Evolutionary conservation across 2,888 invertebrate species (phyloP), one percentile per base, ranked within the genome.

Genomic region (Anthoptus insignis): DNA sequence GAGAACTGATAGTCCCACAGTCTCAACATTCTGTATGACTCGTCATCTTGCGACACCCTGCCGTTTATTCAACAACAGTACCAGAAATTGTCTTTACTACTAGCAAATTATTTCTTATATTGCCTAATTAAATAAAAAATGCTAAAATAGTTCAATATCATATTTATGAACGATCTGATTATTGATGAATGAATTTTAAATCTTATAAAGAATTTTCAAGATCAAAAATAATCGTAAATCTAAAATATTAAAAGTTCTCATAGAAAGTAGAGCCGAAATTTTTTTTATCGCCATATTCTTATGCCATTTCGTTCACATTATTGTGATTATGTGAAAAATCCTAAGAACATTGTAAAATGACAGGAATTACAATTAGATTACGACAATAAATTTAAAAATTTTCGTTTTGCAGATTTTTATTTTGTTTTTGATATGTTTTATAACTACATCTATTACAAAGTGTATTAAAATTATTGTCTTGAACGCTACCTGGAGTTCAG

Each of bases 1-100:
- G 73, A 67, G 73, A 82, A 80, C 75, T 77, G 76, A 79, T 79
- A 42, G 42, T 78, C 79, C 76, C 76, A 81, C 77, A 79, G 75
- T 89, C 88, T 74, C 79, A 80, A 84, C 83, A 81, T 79, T 81
- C 81, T 79, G 22, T 22, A 32, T 77, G 8, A 74, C 73, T 76
- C 71, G 73, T 70, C 74, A 73, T 75, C 65, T 61, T 24, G 70
- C 70, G 73, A 78, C 75, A 78, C 78, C 74, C 76, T 77, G 75
- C 75, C 75, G 66, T 53, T 16, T 54, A 16, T 42, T 19, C 27
- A 27, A 27, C 27, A 27, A 27, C 27, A 27, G n/a, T n/a, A n/a
- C n/a, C n/a, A n/a, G n/a, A n/a, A n/a, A n/a, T n/a, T n/a, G n/a
- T n/a, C n/a, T n/a, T n/a, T n/a, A n/a, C n/a, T n/a, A n/a, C n/a